Evolutionary conservation across 2,797 vertebrate genomes (phyloP), one percentile per base, ranked within the genome.

Genomic region (Cynodonichthys magdalenae): DNA sequence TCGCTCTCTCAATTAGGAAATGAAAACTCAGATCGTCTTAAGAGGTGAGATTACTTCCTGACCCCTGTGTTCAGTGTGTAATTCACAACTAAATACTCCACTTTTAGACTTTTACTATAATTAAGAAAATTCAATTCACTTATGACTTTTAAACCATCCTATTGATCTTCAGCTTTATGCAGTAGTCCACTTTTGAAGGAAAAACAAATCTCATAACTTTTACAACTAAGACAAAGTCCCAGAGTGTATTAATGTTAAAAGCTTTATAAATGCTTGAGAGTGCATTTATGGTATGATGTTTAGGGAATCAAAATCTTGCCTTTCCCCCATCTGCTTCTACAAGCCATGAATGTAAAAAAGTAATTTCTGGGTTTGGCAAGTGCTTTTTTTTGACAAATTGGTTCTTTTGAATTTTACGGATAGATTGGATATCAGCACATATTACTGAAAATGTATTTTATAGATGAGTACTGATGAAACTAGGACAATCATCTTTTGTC

Each of bases 41-140:
- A 82, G 70, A 84, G 70, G 50, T 58, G 69, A 75, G 89, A 85
- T 90, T 87, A 92, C 66, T 67, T 51, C 64, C 71, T 66, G 72
- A 79, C 70, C 74, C 63, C 31, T 19, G 54, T 51, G 75, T 71
- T 59, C 83, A 84, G 89, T 74, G 82, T 78, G 80, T 82, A 84
- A 89, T 84, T 90, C 84, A 82, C 59, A 59, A 74, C 71, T 66
- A 69, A 81, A 75, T 57, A 75, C 34, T 56, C 42, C 52, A 73
- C 55, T 81, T 87, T 86, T 68, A 84, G 59, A 84, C 85, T 89
- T 81, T 92, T 87, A 89, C 66, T 57, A 77, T 90, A 91, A 90
- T 92, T 90, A 90, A 88, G 75, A 88, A 84, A 90, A 89, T 87
- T 84, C 86, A 89, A 87, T 90, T 88, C 83, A 86, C 81, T 88